Conservation (phyloP, 2,113 vertebrate genomes). For the Sander lucioperca region DNA sequence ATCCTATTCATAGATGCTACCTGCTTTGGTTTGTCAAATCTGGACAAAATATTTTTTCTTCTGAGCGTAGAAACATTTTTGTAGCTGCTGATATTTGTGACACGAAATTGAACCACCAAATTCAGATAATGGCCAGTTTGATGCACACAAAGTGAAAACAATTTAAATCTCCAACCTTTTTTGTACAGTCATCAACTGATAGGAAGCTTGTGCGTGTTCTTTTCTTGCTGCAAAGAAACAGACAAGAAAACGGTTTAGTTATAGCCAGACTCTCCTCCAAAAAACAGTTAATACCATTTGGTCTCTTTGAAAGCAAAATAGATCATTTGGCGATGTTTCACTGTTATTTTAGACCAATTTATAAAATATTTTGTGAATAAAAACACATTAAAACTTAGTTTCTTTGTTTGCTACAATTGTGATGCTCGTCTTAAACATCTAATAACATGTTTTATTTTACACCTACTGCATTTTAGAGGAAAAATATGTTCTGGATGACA, state of each 20-base stretch:
- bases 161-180: conserved; percentile 85
- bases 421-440: background rate
- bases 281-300: conserved; percentile 20
- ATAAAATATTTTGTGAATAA: background rate
- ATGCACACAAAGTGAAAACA: background rate
- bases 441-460: background rate
- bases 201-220: conserved; percentile 86
- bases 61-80: too few species aligned
- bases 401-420: background rate
- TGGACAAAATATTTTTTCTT: too few species aligned
- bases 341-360: background rate
- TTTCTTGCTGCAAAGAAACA: conserved; percentile 87
- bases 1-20: too few species aligned
- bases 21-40: too few species aligned
- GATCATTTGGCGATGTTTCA: background rate
- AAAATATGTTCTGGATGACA: background rate
- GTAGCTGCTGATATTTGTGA: background rate
- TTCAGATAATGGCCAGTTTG: background rate
- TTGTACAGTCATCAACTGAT: conserved; percentile 85
- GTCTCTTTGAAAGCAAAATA: conserved; percentile 4
- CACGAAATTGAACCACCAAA: background rate
- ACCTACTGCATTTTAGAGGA: background rate
- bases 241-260: background rate
- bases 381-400: background rate
- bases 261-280: too few species aligned